phyloP scores from a whole-genome alignment of 1,140 invertebrate genomes.

The Ruditapes philippinarum region DNA sequence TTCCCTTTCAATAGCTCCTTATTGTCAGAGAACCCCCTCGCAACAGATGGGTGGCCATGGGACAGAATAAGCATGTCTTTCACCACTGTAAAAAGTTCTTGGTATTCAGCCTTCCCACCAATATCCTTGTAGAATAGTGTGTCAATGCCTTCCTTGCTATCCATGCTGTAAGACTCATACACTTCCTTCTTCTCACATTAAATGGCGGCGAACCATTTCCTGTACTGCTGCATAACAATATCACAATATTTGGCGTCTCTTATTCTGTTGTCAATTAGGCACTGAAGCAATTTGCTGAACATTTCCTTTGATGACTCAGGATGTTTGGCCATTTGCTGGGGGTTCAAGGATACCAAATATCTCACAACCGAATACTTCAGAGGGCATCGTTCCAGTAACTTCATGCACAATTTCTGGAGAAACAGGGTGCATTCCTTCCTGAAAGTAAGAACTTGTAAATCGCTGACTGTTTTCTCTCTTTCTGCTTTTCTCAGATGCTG shows the following conservation, averaged over 20 bases:
- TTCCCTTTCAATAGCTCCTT: too few species aligned
- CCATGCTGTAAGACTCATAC: conserved; percentile 22
- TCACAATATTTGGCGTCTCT: conserved; percentile 28
- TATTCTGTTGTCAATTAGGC: conserved; percentile 12
- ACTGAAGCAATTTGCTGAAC: conserved; percentile 34
- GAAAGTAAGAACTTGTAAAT: too few species aligned
- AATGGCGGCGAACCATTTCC: conserved; percentile 30
- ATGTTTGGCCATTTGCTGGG: conserved; percentile 9
- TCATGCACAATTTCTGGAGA: conserved; percentile 7
- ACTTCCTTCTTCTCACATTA: conserved; percentile 8
- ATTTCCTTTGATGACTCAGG: conserved; percentile 1
- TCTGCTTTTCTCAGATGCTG: too few species aligned
- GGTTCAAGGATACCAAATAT: conserved; percentile 51
- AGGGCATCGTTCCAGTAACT: conserved; percentile 45
- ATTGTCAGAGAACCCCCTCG: too few species aligned
- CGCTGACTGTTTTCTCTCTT: too few species aligned
- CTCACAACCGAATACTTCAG: conserved; percentile 55
- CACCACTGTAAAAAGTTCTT: background rate
- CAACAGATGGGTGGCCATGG: too few species aligned
- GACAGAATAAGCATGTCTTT: too few species aligned
- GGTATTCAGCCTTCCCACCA: conserved; percentile 13
- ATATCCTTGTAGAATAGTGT: conserved; percentile 33
- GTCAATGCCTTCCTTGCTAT: conserved; percentile 34
- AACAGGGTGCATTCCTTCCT: background rate
- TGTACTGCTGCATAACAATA: conserved; percentile 18